Conservation (phyloP, 2,888 invertebrate genomes). For the Acanthosepion lycidas region DNA sequence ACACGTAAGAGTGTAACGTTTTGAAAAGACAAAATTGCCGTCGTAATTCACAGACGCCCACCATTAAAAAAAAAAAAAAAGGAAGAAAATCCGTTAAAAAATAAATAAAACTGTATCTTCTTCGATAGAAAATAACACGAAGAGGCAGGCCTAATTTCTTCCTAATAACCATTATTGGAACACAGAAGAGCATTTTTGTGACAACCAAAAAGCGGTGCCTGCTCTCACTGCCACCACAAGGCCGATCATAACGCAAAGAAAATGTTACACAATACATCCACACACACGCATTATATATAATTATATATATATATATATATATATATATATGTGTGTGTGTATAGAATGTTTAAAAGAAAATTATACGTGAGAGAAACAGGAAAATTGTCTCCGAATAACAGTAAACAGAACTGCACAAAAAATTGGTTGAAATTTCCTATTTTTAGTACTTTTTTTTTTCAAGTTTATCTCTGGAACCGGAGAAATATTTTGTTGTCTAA, state of each 20-base stretch:
- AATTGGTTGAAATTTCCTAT: too few species aligned
- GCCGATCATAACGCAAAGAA: neutral
- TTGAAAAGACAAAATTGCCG: neutral
- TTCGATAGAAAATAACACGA: neutral
- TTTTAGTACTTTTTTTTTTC: too few species aligned
- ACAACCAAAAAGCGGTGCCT: too few species aligned
- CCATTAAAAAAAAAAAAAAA: neutral
- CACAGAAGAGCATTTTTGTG: neutral
- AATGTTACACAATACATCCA: neutral
- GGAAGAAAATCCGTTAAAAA: neutral
- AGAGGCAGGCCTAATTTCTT: neutral
- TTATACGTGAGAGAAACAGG: too few species aligned
- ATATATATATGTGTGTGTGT: neutral
- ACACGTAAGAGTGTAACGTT: neutral
- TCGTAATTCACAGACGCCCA: neutral
- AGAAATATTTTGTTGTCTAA: too few species aligned
- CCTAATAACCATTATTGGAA: neutral
- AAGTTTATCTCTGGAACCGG: too few species aligned
- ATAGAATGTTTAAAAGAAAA: too few species aligned
- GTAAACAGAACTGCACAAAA: too few species aligned
- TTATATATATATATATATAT: too few species aligned
- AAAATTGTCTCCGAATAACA: too few species aligned
- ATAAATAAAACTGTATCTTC: neutral
- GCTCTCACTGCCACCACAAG: neutral
- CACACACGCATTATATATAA: neutral